Conservation (phyloP, 2,113 vertebrate species). For the Haliaeetus leucogaster region DNA sequence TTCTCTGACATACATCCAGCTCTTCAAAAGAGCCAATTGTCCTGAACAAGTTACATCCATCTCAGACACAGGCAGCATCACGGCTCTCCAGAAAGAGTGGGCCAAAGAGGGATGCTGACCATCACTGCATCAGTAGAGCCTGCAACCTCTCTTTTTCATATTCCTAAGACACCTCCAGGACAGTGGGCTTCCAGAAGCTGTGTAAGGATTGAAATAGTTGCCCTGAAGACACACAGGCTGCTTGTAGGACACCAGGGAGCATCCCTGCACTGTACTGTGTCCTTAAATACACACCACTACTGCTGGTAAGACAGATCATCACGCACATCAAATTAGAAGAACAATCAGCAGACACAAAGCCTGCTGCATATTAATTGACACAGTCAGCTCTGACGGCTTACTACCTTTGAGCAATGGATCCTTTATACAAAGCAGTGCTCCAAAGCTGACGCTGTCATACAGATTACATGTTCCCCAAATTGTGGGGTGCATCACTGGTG, state of each 20-base stretch:
- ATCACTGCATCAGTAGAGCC: not conserved
- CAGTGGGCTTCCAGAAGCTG: rapidly evolving
- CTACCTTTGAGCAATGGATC: not conserved
- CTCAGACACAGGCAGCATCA: not conserved
- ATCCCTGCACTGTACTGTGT: not conserved
- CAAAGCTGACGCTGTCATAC: not conserved
- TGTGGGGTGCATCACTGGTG: not conserved
- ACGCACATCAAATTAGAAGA: not conserved
- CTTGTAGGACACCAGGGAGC: not conserved
- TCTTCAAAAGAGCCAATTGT: not conserved
- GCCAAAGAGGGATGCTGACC: not conserved
- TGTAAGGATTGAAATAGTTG: rapidly evolving
- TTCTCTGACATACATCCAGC: not conserved
- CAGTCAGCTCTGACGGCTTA: not conserved
- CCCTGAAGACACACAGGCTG: not conserved
- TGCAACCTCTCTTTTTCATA: not conserved
- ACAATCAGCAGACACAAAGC: slow-evolving; percentile 16
- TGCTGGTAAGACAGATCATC: not conserved
- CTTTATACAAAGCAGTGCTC: not conserved
- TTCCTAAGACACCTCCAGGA: not conserved
- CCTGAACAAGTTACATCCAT: not conserved
- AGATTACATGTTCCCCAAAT: not conserved
- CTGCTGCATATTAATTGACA: not conserved
- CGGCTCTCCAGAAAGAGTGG: not conserved
- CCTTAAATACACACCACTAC: not conserved